Evolutionary conservation across 2,113 vertebrate species (phyloP), one percentile per base, ranked within the genome.

Genomic region (Orientallactaga bullata): DNA sequence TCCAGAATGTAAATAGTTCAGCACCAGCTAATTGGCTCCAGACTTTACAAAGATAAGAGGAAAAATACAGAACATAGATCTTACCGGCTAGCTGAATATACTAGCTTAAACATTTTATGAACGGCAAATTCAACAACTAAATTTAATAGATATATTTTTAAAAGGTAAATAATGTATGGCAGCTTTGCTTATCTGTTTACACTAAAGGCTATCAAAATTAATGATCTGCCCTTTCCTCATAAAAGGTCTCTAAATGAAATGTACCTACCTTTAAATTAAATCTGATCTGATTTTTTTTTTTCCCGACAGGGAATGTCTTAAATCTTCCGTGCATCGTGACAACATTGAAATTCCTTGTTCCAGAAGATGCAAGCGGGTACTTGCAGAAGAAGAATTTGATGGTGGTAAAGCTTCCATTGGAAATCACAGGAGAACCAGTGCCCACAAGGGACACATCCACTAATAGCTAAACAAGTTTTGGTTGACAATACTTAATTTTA

Each of bases 151-250:
- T 9, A 61, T 69, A 69, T 47, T 63, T 55, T 2, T 84, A 69
- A 80, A 91, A 82, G 79, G 28, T n/a, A 94, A 87, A 69, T 86
- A 88, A 88, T 65, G 47, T 42, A 47, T 78, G 7, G 37, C 13
- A n/a, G 90, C 65, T 94, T 91, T 94, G 42, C 93, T 85, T 82
- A 39, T 65, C 77, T 90, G 69, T 85, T 94, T 96, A 79, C 26
- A 87, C n/a, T 83, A 58, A 69, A 90, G 90, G 74, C 74, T 94
- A 91, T 91, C 60, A 95, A 93, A 95, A 96, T 96, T 83, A 94
- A 95, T 85, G 47, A 78, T 39, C 72, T 93, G 30, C 92, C 89
- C 26, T 96, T 87, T 37, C 88, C 13, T 81, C 37, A 87, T 93
- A 73, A 87, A 95, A 69, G 39, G 58, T 72, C 80, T 73, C 94